Conservation (phyloP, 2,888 invertebrate species). For the Altica lythri region DNA sequence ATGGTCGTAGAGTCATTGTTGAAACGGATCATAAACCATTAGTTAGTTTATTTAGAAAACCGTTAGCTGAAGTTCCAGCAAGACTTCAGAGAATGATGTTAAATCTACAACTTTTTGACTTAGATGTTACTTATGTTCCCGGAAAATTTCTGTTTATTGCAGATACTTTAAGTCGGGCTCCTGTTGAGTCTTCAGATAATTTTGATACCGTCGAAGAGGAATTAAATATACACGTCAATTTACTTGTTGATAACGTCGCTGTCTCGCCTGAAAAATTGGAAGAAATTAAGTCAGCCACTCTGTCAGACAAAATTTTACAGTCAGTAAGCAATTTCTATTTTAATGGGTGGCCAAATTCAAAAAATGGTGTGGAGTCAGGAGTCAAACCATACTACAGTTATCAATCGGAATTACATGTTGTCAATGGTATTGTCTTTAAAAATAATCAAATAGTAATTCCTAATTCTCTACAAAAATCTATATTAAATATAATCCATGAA, state of each 20-base stretch:
- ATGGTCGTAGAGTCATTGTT: constrained; percentile 32
- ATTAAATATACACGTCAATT: constrained; percentile 1
- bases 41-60: constrained; percentile 40
- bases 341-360: constrained; percentile 1
- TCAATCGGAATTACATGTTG: neutral
- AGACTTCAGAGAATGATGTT: constrained; percentile 44
- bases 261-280: neutral
- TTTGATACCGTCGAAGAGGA: neutral
- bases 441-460: neutral
- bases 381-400: neutral
- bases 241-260: constrained; percentile 1
- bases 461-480: neutral
- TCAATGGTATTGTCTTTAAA: neutral
- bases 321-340: neutral
- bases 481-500: constrained; percentile 7
- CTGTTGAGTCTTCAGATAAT: constrained; percentile 31
- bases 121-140: constrained; percentile 37
- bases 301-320: neutral
- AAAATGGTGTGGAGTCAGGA: neutral
- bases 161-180: constrained; percentile 32
- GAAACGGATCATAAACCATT: constrained; percentile 44
- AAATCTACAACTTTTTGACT: constrained; percentile 38
- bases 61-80: constrained; percentile 30
- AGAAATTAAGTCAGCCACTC: neutral
- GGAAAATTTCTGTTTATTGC: constrained; percentile 41